Evolutionary conservation across 2,113 vertebrate species (phyloP).

Genomic region (Felis catus): F.catus_Fca126_mat1.0 CM031412.1:71485001-71485500

Average conservation of each 20-base stretch:
- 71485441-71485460: not conserved
- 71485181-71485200: not conserved
- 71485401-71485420: not conserved
- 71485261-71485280: not conserved
- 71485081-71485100: not conserved
- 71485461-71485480: not conserved
- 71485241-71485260: not conserved
- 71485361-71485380: conserved; percentile 4
- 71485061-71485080: not conserved
- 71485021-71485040: not conserved
- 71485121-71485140: not conserved
- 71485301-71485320: not conserved
- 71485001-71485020: not conserved
- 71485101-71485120: not conserved
- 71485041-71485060: not conserved
- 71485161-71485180: not conserved
- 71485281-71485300: not conserved
- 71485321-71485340: not conserved
- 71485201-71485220: not conserved
- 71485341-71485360: not conserved
- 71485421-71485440: not conserved
- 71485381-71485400: not conserved
- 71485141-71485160: not conserved
- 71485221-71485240: not conserved
- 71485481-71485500: not conserved